These are phyloP conservation scores for Apeltes quadracus DNA, from an alignment of 2,113 vertebrate species.

Conservation along the genomic window DNA sequence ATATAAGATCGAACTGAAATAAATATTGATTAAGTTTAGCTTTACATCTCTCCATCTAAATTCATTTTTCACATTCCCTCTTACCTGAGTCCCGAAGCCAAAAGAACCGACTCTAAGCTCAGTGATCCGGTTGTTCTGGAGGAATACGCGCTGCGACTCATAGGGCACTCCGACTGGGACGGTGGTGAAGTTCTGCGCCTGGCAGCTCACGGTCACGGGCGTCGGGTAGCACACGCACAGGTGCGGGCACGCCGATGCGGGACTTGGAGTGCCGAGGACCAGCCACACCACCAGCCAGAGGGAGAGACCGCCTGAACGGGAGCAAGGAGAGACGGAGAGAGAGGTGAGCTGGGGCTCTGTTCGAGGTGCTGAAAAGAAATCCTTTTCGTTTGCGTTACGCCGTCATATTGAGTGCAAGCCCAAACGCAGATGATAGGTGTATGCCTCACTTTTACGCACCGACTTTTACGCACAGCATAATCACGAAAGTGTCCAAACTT, in stretches of 20 bases:
- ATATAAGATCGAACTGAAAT: background rate
- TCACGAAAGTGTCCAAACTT: background rate
- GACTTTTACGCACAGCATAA: constrained; percentile 59
- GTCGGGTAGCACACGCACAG: constrained; percentile 94
- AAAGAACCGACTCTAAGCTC: constrained; percentile 94
- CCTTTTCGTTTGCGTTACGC: background rate
- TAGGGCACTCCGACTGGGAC: constrained; percentile 91
- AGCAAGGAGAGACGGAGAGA: constrained; percentile 23
- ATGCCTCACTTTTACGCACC: background rate
- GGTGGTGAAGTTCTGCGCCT: constrained; percentile 95
- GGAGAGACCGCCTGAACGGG: constrained; percentile 79
- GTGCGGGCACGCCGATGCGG: constrained; percentile 86
- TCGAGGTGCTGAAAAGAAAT: constrained; percentile 17
- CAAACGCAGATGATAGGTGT: too few species aligned
- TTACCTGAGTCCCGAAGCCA: constrained; percentile 89
- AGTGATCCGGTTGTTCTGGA: constrained; percentile 97
- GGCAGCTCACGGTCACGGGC: constrained; percentile 98
- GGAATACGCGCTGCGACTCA: constrained; percentile 93
- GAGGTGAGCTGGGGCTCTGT: constrained; percentile 48
- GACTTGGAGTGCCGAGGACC: constrained; percentile 83
- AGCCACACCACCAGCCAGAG: constrained; percentile 87
- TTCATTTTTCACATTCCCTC: background rate
- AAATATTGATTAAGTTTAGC: background rate
- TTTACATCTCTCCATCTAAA: background rate
- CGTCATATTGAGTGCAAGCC: background rate